These are phyloP conservation scores for Mongoloraphidia duomilia DNA, from an alignment of 2,888 invertebrate genomes.

Conservation along the genomic window DNA sequence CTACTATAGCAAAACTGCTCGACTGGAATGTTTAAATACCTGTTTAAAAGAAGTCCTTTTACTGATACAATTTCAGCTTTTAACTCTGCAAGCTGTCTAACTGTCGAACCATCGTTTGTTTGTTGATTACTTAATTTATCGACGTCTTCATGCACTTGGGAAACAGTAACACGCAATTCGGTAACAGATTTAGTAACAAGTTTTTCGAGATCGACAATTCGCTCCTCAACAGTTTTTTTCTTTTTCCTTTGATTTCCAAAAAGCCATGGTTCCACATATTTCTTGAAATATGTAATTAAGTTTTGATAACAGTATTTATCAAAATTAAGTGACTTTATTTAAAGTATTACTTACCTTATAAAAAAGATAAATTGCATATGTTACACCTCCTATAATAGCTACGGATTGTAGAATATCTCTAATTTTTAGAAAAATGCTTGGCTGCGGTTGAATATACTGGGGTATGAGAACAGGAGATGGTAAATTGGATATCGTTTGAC, in stretches of 20 bases:
- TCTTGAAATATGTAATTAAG: not conserved
- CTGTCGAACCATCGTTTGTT: constrained; percentile 29
- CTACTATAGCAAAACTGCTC: not conserved
- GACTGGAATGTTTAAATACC: constrained; percentile 29
- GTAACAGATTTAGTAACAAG: constrained; percentile 42
- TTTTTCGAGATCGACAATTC: constrained; percentile 50
- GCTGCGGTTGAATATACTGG: constrained; percentile 19
- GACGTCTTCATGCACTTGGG: constrained; percentile 49
- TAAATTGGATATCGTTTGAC: constrained; percentile 19
- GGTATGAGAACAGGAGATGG: not conserved
- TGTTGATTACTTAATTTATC: constrained; percentile 34
- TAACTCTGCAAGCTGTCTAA: constrained; percentile 47
- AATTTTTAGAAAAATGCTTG: constrained; percentile 34
- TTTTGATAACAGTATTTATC: not conserved
- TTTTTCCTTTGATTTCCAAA: constrained; percentile 44
- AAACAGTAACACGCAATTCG: constrained; percentile 48
- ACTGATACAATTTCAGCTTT: constrained; percentile 57
- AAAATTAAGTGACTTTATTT: not conserved
- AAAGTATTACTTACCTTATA: constrained; percentile 48
- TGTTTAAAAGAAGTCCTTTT: constrained; percentile 56
- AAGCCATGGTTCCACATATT: constrained; percentile 44
- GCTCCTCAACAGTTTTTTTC: constrained; percentile 49
- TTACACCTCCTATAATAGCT: constrained; percentile 60
- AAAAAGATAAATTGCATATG: constrained; percentile 65
- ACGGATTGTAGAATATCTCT: constrained; percentile 57